These are phyloP conservation scores for Balaeniceps rex DNA, from an alignment of 2,113 vertebrate genomes.

Conservation along the genomic window DNA sequence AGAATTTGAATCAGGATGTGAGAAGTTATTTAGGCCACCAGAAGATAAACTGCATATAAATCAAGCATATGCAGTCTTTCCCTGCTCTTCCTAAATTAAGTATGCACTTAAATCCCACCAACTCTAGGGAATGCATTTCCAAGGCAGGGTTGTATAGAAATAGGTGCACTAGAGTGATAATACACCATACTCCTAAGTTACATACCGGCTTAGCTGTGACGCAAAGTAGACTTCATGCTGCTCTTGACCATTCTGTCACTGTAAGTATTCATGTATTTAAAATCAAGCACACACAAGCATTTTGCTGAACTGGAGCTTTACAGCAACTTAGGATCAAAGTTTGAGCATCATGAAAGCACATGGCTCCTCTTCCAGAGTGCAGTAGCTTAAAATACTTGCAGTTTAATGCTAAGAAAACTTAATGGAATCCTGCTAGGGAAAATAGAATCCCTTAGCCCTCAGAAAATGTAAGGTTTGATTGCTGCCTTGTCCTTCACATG, in stretches of 20 bases:
- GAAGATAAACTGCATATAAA: conserved; percentile 39
- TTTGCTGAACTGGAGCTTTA: conserved; percentile 55
- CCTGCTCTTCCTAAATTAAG: conserved; percentile 9
- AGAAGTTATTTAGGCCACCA: conserved; percentile 43
- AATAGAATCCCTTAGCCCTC: not conserved
- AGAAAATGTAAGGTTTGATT: not conserved
- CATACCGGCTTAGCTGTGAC: conserved; percentile 42
- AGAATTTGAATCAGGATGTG: conserved; percentile 4
- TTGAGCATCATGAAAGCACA: conserved; percentile 9
- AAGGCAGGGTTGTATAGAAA: not conserved
- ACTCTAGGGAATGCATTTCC: not conserved
- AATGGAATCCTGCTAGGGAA: conserved; percentile 12
- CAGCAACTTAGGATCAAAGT: conserved; percentile 58
- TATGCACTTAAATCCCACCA: conserved; percentile 24
- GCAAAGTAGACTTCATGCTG: conserved; percentile 57
- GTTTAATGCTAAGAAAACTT: conserved; percentile 35
- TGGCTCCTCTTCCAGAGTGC: conserved; percentile 23
- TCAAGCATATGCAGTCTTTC: not conserved
- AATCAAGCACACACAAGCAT: conserved; percentile 34
- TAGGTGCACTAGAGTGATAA: conserved; percentile 45
- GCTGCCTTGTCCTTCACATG: not conserved
- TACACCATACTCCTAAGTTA: conserved; percentile 31
- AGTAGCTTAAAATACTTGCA: conserved; percentile 28
- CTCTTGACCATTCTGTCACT: conserved; percentile 45
- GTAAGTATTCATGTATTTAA: conserved; percentile 60